Base-by-base conservation (phyloP, 1,140 invertebrate species). In the Drosophila sp. region DNA sequence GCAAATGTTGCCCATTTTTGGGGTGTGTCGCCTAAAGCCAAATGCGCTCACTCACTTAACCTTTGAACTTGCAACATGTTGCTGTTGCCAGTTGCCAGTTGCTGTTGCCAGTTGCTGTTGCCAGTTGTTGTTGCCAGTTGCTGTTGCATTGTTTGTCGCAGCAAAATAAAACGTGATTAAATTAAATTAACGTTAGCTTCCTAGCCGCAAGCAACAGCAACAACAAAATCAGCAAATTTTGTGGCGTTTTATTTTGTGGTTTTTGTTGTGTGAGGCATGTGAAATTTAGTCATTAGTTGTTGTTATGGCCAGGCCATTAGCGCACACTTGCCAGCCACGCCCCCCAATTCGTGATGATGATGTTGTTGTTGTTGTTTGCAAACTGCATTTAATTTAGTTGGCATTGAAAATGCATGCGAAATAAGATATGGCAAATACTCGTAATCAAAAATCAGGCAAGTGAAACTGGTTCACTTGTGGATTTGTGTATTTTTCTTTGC, bases 181-280 rank as follows among this genome's bases (percentile, higher is more conserved):
- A 87, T 87, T 87, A 89, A 87, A 87, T 87, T 87, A 87, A 87
- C 76, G 87, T 83, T 86, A 76, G 83, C 82, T 81, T 86, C 82
- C 82, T 86, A 84, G 43, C 65, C 65, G 65, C 56, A 36, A 62
- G 21, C 62, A 71, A 11, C 64, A 21, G 25, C 48, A 54, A 27
- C 63, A 29, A 25, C 34, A 57, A 13, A 40, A 54, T 27, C 63
- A 29, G n/a, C 34, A 57, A 13, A 7, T 29, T 29, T 29, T 29
- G 1, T 56, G 58, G 27, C 16, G 16, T 58, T 62, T 43, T n/a
- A n/a, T n/a, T 70, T 74, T 36, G 36, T 38, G n/a, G 36, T 13
- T 9, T 38, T 38, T 38, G 40, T 38, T 56, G 46, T 71, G 46
- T 53, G 45, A n/a, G 54, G 65, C 67, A 66, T 87, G 82, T 87